Evolutionary conservation across 2,113 vertebrate species (phyloP).

Genomic region (Lepus europaeus): DNA sequence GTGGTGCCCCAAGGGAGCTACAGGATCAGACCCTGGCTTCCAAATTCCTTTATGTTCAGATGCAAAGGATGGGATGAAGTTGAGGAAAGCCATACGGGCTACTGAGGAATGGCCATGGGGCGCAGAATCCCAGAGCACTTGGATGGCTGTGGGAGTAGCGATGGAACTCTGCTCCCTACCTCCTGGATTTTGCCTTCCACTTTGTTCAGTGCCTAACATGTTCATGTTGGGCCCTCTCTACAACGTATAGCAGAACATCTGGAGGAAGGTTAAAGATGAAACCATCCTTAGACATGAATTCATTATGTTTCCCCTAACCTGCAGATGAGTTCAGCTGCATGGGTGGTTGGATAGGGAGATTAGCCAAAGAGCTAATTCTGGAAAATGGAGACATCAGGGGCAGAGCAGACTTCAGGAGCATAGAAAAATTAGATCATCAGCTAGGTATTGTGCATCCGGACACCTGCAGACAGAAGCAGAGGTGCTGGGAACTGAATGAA

Average conservation of each 20-base stretch:
- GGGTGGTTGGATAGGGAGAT: neutral
- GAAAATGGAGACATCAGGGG: neutral
- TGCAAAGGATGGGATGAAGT: neutral
- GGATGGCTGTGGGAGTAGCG: too few relatives aligned
- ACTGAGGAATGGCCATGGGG: neutral
- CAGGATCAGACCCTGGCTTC: neutral
- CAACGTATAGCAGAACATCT: neutral
- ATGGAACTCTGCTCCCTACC: neutral
- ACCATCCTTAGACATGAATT: neutral
- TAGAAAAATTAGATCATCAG: neutral
- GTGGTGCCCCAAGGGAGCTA: constrained; percentile 10
- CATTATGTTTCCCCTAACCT: neutral
- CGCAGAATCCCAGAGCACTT: neutral
- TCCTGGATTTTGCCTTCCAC: neutral
- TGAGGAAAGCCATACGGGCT: neutral
- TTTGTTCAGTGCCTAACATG: neutral
- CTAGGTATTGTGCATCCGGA: neutral
- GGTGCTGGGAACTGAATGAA: neutral
- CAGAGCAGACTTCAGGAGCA: neutral
- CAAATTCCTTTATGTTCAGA: neutral
- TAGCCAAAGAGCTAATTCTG: neutral
- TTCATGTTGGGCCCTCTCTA: neutral
- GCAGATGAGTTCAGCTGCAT: neutral
- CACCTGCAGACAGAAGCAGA: neutral
- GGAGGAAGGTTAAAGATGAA: neutral